Conservation (phyloP, 2,113 vertebrate genomes). For the Myotis davidii region DNA sequence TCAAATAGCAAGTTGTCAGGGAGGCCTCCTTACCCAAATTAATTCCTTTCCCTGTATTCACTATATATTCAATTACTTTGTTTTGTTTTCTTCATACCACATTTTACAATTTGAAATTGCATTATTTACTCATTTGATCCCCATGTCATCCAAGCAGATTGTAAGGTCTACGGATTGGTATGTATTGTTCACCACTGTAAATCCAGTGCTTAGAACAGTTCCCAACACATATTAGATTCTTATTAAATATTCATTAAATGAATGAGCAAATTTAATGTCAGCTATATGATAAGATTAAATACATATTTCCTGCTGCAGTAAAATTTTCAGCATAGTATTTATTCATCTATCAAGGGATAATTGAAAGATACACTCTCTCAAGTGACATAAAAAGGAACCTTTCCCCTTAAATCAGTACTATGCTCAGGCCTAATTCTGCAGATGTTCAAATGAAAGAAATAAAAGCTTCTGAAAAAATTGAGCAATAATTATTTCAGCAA, state of each 20-base stretch:
- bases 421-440: not conserved
- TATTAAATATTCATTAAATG: conserved; percentile 8
- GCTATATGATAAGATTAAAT: conserved; percentile 25
- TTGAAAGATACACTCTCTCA: not conserved
- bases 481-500: conserved; percentile 30
- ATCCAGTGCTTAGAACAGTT: not conserved
- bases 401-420: conserved; percentile 26
- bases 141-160: not conserved
- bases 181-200: not conserved
- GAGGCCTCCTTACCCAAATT: not conserved
- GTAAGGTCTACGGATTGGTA: not conserved
- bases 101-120: not conserved
- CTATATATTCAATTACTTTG: not conserved
- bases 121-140: conserved; percentile 31
- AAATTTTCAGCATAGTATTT: conserved; percentile 4
- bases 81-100: conserved; percentile 39
- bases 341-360: conserved; percentile 22
- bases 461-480: conserved; percentile 51
- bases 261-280: conserved; percentile 20
- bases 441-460: conserved; percentile 43
- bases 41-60: not conserved
- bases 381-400: not conserved
- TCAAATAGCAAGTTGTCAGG: not conserved
- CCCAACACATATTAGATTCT: not conserved
- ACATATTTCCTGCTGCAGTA: conserved; percentile 27